Conservation (phyloP, 2,113 vertebrate species). For the Spilogale gracilis region DNA sequence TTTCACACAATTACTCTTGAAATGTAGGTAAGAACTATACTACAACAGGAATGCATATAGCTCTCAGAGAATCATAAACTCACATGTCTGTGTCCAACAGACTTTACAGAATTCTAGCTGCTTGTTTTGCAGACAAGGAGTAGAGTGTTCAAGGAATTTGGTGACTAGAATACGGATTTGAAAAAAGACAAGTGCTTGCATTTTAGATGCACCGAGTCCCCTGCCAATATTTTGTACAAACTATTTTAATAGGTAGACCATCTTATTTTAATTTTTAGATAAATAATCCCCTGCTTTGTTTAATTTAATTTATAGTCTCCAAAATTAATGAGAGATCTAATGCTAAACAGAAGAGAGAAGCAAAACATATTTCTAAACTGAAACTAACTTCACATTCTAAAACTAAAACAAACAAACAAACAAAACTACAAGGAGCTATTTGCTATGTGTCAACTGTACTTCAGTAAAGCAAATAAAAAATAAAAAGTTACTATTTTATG, state of each 20-base stretch:
- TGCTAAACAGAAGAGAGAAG: not conserved
- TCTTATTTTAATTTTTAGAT: not conserved
- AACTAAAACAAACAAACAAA: not conserved
- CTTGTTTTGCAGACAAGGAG: not conserved
- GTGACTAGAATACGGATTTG: not conserved
- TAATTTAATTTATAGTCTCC: not conserved
- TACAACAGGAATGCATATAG: fast-evolving
- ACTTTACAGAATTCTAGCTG: too few species aligned
- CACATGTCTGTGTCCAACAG: fast-evolving
- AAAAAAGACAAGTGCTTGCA: not conserved
- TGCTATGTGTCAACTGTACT: not conserved
- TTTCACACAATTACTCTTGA: not conserved
- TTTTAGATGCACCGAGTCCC: not conserved
- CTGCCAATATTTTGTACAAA: not conserved
- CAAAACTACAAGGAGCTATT: not conserved
- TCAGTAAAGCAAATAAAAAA: not conserved
- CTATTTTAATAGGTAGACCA: too few species aligned
- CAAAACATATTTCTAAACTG: conserved; percentile 54
- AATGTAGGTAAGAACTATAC: fast-evolving
- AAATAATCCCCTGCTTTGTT: not conserved
- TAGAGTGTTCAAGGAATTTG: not conserved
- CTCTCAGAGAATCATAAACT: not conserved
- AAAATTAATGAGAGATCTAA: not conserved
- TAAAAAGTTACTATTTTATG: not conserved
- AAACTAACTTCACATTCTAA: not conserved